These are phyloP conservation scores for Caenorhabditis sp. DNA, from an alignment of 2,888 invertebrate genomes.

Conservation along the genomic window DNA sequence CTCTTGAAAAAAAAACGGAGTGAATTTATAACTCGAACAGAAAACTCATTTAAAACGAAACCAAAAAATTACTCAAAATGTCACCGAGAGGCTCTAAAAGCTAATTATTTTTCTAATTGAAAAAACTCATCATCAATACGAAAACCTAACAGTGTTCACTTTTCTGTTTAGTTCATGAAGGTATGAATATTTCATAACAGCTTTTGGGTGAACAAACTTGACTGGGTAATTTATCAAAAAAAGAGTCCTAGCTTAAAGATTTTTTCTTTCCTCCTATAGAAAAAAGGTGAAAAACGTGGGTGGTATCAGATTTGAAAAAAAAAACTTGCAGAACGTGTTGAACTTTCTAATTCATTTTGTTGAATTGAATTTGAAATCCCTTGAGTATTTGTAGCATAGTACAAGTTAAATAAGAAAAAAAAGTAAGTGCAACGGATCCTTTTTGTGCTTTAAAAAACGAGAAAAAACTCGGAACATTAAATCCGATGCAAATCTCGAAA, in stretches of 20 bases:
- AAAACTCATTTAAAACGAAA: background rate
- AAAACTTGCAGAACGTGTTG: too few relatives aligned
- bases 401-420: too few relatives aligned
- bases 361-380: too few relatives aligned
- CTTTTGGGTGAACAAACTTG: background rate
- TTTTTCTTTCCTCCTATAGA: too few relatives aligned
- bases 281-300: too few relatives aligned
- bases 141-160: background rate
- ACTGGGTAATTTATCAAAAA: background rate
- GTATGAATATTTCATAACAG: background rate
- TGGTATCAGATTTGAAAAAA: too few relatives aligned
- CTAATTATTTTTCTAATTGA: conserved; percentile 1
- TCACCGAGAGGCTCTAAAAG: background rate
- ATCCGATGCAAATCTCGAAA: background rate
- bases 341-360: too few relatives aligned
- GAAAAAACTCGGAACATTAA: too few relatives aligned
- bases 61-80: background rate
- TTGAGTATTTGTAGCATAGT: too few relatives aligned
- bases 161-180: background rate
- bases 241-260: background rate
- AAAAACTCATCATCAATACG: background rate
- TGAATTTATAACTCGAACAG: background rate
- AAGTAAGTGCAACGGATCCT: too few relatives aligned
- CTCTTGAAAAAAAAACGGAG: background rate
- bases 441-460: too few relatives aligned